These are phyloP conservation scores for Oncopodura yosiiana DNA, from an alignment of 1,140 invertebrate species.

Conservation along the genomic window DNA sequence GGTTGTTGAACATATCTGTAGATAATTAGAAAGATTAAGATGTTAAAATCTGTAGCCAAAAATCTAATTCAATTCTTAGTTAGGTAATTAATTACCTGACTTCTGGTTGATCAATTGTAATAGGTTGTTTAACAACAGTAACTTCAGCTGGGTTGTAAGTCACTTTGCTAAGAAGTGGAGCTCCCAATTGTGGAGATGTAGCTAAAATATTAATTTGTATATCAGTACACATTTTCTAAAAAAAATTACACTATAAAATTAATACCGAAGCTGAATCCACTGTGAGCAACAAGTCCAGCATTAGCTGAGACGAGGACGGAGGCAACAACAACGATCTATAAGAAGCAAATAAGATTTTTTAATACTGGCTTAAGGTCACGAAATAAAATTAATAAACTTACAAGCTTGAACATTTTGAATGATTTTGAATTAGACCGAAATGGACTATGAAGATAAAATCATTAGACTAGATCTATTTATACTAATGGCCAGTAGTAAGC, in stretches of 20 bases:
- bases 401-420: conserved; percentile 28
- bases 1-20: conserved; percentile 20
- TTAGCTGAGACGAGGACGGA: conserved; percentile 5
- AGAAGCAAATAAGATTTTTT: neutral
- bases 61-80: neutral
- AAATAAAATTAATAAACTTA: no score
- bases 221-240: neutral
- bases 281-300: conserved; percentile 1
- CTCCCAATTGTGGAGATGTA: conserved; percentile 22
- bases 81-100: neutral
- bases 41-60: neutral
- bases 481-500: no score
- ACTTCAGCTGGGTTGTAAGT: conserved; percentile 24
- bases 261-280: neutral
- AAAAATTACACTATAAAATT: neutral
- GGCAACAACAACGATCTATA: conserved; percentile 31
- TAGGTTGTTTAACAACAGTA: conserved; percentile 28
- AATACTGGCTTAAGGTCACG: neutral
- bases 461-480: neutral
- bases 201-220: neutral
- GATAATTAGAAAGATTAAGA: neutral
- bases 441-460: conserved; percentile 2
- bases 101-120: conserved; percentile 32
- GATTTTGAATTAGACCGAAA: neutral
- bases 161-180: conserved; percentile 24